A percentile compares a stretch with the other conserved stretches of the same genome.
phyloP scores from a whole-genome alignment of 2,113 vertebrate species.

The Platysternon megacephalum region DNA sequence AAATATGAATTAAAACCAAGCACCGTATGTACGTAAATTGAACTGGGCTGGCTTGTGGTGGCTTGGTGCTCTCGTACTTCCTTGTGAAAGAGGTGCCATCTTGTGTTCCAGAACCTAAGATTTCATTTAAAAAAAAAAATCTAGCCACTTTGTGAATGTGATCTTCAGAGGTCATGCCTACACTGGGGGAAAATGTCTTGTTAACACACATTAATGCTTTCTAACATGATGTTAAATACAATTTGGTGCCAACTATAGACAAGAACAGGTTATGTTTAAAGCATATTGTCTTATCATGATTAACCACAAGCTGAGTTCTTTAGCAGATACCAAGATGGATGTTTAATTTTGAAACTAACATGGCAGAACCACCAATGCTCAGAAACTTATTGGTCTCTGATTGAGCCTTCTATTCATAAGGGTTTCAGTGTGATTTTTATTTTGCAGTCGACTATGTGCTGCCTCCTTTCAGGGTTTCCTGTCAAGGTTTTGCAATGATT shows the following conservation, averaged over 20 bases:
- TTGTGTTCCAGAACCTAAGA: not conserved
- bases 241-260: not conserved
- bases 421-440: not conserved
- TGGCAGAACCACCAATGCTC: not conserved
- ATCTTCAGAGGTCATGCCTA: not conserved
- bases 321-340: not conserved
- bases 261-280: not conserved
- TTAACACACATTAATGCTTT: not conserved
- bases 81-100: not conserved
- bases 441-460: not conserved
- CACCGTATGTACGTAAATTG: not conserved
- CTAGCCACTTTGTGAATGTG: not conserved
- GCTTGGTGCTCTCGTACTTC: not conserved
- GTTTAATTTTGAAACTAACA: not conserved
- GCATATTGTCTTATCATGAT: not conserved
- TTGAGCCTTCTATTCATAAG: not conserved
- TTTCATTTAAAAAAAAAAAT: not conserved
- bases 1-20: not conserved
- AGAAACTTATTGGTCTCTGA: not conserved
- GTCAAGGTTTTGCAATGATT: not conserved
- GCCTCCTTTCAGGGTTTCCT: not conserved
- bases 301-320: not conserved
- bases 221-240: not conserved
- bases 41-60: not conserved
- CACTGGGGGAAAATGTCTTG: not conserved